Evolutionary conservation across 2,113 vertebrate genomes (phyloP).

Genomic region (Chaenocephalus aceratus): DNA sequence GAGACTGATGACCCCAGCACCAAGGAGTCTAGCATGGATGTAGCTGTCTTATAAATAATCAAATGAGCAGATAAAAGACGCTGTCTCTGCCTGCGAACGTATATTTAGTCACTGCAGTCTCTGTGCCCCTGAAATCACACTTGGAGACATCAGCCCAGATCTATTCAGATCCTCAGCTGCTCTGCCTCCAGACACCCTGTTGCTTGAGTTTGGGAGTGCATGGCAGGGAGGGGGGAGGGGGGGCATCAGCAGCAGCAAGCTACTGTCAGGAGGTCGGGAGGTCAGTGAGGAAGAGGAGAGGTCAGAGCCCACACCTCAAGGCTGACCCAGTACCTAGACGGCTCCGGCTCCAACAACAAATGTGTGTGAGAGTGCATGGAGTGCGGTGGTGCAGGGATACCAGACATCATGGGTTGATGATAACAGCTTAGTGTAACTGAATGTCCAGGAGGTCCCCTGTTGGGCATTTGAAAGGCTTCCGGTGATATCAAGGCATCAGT

Average conservation of each 20-base stretch:
- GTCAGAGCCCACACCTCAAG: conserved; percentile 63
- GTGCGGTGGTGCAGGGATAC: conserved; percentile 36
- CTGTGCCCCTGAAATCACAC: conserved; percentile 51
- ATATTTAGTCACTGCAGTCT: conserved; percentile 68
- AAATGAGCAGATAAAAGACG: conserved; percentile 66
- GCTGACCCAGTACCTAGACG: conserved; percentile 54
- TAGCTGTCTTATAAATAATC: conserved; percentile 74
- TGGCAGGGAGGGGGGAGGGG: background rate
- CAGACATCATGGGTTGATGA: conserved; percentile 4
- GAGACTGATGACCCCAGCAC: conserved; percentile 53
- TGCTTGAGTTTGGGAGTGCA: conserved; percentile 32
- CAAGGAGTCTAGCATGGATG: conserved; percentile 50
- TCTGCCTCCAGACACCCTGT: conserved; percentile 43
- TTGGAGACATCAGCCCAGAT: conserved; percentile 64
- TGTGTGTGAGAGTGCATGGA: conserved; percentile 2
- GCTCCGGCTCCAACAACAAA: conserved; percentile 70
- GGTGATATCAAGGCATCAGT: background rate
- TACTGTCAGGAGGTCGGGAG: conserved; percentile 54
- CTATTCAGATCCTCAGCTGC: conserved; percentile 73
- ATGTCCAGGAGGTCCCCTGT: background rate
- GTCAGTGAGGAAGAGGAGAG: conserved; percentile 36
- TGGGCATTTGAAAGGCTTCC: background rate
- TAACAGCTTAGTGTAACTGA: conserved; percentile 2
- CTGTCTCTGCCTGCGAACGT: conserved; percentile 46
- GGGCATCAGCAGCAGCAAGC: background rate